Base-by-base conservation (phyloP, 1,140 invertebrate species). In the Diploscapter pachys region DNA sequence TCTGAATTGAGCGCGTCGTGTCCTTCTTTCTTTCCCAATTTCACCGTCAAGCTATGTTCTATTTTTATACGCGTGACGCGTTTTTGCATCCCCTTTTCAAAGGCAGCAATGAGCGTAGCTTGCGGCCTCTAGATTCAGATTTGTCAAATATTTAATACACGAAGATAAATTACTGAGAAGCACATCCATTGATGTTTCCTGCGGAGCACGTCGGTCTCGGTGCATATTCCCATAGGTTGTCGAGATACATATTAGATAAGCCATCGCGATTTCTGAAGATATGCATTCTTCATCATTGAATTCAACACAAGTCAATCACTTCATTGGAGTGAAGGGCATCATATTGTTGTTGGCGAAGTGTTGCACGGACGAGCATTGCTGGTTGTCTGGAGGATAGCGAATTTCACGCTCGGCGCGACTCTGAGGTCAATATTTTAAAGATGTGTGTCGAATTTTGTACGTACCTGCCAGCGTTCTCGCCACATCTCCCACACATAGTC, bases 401-500 rank as follows among this genome's bases (percentile, higher is more conserved):
- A 51, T 75, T 68, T 82, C 81, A 4, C 81, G 79, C 8, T 80
- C 80, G 11, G 61, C 76, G 5, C 81, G 79, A 55, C 64, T 79
- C 78, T 78, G 31, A 31, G 31, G 31, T 31, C 31, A 31, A 31
- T 31, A 31, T 31, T 31, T 31, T 31, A 31, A 31, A 31, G 31
- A 31, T 31, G 31, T 31, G 31, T 31, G 31, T 31, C 31, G 31
- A 31, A 1, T 31, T 31, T 31, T 31, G 31, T 31, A 31, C 31
- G 31, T 31, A 31, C 68, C 79, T 64, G 76, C 63, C 76, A 63
- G 9, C 70, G 48, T 52, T 80, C 31, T 55, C 80, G n/a, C 65
- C 78, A 81, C 53, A 66, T 50, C 61, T 81, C 80, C 67, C 78
- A 82, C 48, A 83, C 62, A 11, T 76, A 73, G 76, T 88, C 87